Conservation (phyloP, 2,797 vertebrate genomes). For the Coregonus ussuriensis region DNA sequence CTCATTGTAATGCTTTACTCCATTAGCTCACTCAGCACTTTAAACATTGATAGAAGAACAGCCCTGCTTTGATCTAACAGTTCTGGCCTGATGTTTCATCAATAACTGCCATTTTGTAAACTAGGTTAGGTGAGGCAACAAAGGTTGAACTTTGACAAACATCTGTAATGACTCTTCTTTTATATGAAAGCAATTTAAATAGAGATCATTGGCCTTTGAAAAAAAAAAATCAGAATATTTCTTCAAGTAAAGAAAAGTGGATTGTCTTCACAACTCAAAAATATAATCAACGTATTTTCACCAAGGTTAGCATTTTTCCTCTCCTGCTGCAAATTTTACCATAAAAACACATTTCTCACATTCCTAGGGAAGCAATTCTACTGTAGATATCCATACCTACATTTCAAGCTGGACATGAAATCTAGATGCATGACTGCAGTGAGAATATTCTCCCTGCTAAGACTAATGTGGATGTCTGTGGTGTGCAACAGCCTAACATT, state of each 20-base stretch:
- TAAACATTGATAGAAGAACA: slow-evolving; percentile 13
- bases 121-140: slow-evolving; percentile 12
- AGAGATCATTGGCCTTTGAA: slow-evolving; percentile 16
- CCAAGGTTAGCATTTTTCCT: background rate
- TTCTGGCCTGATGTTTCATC: slow-evolving; percentile 34
- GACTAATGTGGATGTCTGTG: slow-evolving; percentile 22
- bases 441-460: background rate
- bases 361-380: background rate
- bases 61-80: slow-evolving; percentile 25
- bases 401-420: slow-evolving; percentile 4
- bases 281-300: background rate
- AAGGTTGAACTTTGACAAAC: slow-evolving; percentile 30
- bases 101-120: slow-evolving; percentile 26
- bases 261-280: background rate
- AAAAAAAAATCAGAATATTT: background rate
- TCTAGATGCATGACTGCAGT: slow-evolving; percentile 4
- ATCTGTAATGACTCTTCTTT: slow-evolving; percentile 10
- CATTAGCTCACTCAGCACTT: slow-evolving; percentile 30
- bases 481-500: slow-evolving; percentile 6
- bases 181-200: slow-evolving; percentile 20
- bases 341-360: background rate
- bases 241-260: background rate
- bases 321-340: background rate
- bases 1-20: slow-evolving; percentile 16
- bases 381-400: background rate